A percentile compares a stretch with the other conserved stretches of the same genome.
These are phyloP conservation scores for Drosophila peninsularis DNA, from an alignment of 2,888 invertebrate genomes.

Conservation along the genomic window DNA sequence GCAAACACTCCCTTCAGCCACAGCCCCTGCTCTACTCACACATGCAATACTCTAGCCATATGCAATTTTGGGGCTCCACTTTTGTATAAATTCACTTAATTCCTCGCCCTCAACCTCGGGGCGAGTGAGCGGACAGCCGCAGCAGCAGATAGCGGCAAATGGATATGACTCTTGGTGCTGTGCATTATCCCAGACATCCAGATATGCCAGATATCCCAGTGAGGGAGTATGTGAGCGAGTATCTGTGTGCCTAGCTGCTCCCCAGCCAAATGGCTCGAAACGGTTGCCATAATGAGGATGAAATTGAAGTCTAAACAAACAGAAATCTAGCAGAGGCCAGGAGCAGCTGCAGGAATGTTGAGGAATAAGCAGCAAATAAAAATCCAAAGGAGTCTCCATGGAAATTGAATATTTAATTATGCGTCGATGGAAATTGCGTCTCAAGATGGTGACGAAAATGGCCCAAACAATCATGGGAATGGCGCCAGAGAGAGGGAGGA, in stretches of 20 bases:
- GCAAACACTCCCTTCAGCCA: constrained; percentile 58
- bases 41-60: constrained; percentile 22
- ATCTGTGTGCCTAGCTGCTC: constrained; percentile 20
- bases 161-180: constrained; percentile 53
- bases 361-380: constrained; percentile 53
- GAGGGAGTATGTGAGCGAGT: constrained; percentile 22
- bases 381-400: constrained; percentile 50
- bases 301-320: constrained; percentile 79
- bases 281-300: constrained; percentile 64
- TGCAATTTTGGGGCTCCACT: constrained; percentile 49
- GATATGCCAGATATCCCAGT: constrained; percentile 14
- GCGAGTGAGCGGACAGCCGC: constrained; percentile 3
- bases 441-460: constrained; percentile 71
- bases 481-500: not conserved
- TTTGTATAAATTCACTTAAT: constrained; percentile 75
- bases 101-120: constrained; percentile 61
- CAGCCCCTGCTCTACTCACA: constrained; percentile 13
- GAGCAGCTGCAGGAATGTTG: constrained; percentile 15
- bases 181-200: constrained; percentile 36
- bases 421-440: constrained; percentile 63
- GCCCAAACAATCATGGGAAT: constrained; percentile 35
- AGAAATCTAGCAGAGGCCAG: constrained; percentile 37
- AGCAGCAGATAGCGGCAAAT: constrained; percentile 39
- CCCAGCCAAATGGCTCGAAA: constrained; percentile 29
- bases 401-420: constrained; percentile 77